Base-by-base conservation (phyloP, 1,140 invertebrate genomes). In the Drosophila punjabiensis region DNA sequence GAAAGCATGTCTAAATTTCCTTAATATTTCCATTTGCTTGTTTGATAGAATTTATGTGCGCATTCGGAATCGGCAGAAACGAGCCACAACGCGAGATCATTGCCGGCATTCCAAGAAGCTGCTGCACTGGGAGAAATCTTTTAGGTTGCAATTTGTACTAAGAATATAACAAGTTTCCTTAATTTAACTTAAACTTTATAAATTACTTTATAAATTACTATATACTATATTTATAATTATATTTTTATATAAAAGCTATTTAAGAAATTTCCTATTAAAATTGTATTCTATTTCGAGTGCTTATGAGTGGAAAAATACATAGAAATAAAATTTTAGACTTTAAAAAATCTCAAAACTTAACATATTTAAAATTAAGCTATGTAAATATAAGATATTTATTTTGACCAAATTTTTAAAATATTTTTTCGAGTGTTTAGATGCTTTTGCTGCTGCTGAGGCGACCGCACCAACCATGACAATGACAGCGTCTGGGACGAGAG, bases 11-110 rank as follows among this genome's bases (percentile, higher is more conserved):
- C 85, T 88, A 87, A 87, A 88, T 89, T 88, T 88, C 60, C 78
- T 81, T 84, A 81, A 88, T 88, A 88, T 85, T 89, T 89, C 83
- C 83, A 87, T 88, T 87, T 88, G 71, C 80, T 86, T 75, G 69
- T 78, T 84, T 56, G 81, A 81, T 81, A 79, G 81, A 89, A 89
- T 89, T 89, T 89, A 89, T 89, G 81, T 67, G 63, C 62, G 66
- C 55, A 79, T 79, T 70, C 68, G 20, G 56, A 73, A 56, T 76
- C 35, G 45, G 43, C 60, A 73, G 67, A 73, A 67, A 67, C 62
- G 81, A 71, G 24, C 39, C 65, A 70, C 68, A 66, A 39, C 61
- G 61, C 61, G 43, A 24, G 66, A 60, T 67, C 61, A 56, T 79
- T 79, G 79, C 53, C 16, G 55, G 58, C 79, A 82, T 82, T 82